Conservation (phyloP, 92 coral and sea anemone species). For the Ricordea florida region DNA sequence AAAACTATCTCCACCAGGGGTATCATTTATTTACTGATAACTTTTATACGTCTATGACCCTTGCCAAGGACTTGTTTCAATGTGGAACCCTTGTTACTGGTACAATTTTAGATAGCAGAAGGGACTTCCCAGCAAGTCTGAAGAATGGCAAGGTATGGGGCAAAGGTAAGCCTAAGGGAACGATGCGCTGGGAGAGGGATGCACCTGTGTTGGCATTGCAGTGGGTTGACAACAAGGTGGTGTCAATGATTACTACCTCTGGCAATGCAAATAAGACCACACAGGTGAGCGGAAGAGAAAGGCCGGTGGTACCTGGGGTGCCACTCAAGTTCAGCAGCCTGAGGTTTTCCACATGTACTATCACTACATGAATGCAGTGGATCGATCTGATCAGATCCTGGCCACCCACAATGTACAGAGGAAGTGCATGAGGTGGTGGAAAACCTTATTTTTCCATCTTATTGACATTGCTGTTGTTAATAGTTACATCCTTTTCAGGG, state of each 20-base stretch:
- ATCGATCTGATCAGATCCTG: conserved; percentile 24
- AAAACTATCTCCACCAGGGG: conserved; percentile 12
- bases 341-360: conserved; percentile 14
- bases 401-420: not conserved
- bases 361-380: conserved; percentile 18
- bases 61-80: conserved; percentile 3
- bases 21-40: conserved; percentile 16
- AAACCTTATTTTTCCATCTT: too few species aligned
- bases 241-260: conserved; percentile 4
- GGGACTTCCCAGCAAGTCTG: not conserved
- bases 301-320: not conserved
- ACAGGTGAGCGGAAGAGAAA: not conserved
- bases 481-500: too few species aligned
- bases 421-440: conserved; percentile 41
- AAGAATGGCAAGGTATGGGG: conserved; percentile 24
- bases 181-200: conserved; percentile 27
- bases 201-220: conserved; percentile 1
- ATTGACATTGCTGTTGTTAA: too few species aligned
- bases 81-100: conserved; percentile 18
- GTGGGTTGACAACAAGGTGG: conserved; percentile 12
- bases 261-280: conserved; percentile 12
- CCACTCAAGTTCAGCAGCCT: conserved; percentile 3
- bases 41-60: not conserved
- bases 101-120: not conserved
- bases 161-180: not conserved